These are phyloP conservation scores for Grallaria varia DNA, from an alignment of 2,113 vertebrate genomes.

Conservation along the genomic window DNA sequence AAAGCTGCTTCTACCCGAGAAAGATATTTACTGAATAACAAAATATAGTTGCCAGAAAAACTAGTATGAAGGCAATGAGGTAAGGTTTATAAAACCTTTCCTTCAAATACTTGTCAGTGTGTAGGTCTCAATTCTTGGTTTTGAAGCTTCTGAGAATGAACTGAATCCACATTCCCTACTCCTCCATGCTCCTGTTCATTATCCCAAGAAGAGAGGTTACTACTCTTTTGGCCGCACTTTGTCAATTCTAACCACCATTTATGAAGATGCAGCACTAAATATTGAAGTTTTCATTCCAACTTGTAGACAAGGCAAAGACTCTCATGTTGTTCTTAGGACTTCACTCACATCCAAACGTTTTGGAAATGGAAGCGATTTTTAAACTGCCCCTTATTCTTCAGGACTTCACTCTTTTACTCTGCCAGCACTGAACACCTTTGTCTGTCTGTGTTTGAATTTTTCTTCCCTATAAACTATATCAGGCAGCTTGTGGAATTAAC, in stretches of 20 bases:
- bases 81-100: background rate
- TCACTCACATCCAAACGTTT: background rate
- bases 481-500: background rate
- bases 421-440: background rate
- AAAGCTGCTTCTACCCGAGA: background rate
- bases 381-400: background rate
- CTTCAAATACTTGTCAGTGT: background rate
- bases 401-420: background rate
- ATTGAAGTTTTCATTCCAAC: background rate
- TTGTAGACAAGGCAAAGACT: background rate
- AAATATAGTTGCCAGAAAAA: background rate
- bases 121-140: background rate
- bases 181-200: background rate
- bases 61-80: background rate
- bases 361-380: background rate
- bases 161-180: background rate
- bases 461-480: background rate
- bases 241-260: background rate
- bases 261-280: background rate
- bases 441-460: background rate
- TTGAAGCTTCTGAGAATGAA: background rate
- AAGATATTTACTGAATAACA: background rate
- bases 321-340: background rate
- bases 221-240: background rate
- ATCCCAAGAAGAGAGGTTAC: background rate